Evolutionary conservation across 2,797 vertebrate species (phyloP).

Genomic region (Clarias platycephalus): DNA sequence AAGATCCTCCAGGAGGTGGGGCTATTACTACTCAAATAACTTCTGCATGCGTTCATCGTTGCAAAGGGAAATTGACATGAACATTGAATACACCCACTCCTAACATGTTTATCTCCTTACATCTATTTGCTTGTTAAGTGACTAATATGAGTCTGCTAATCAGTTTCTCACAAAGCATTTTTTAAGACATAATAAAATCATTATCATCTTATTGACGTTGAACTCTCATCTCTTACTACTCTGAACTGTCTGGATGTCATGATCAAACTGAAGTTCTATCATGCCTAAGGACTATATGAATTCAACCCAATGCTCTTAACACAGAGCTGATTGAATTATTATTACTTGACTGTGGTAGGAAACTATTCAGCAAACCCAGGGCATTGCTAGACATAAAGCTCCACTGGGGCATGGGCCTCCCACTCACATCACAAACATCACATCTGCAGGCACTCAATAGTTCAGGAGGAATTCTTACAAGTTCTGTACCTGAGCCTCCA

Average conservation of each 20-base stretch:
- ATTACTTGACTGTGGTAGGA: not conserved
- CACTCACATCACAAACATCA: too few relatives aligned
- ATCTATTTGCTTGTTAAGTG: not conserved
- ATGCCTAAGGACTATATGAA: not conserved
- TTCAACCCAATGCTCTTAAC: not conserved
- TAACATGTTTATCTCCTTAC: not conserved
- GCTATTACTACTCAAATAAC: not conserved
- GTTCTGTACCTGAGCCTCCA: too few relatives aligned
- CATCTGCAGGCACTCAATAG: too few relatives aligned
- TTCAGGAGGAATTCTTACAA: too few relatives aligned
- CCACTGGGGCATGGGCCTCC: too few relatives aligned
- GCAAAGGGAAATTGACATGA: not conserved
- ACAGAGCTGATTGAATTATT: not conserved
- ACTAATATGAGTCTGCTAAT: not conserved
- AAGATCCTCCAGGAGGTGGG: constrained; percentile 17
- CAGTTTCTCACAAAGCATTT: not conserved
- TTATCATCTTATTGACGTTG: not conserved
- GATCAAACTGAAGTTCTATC: not conserved
- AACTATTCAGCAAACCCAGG: not conserved
- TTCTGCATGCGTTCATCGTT: not conserved
- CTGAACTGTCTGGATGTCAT: not conserved
- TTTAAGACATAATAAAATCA: not conserved
- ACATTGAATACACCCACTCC: not conserved
- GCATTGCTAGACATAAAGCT: too few relatives aligned
- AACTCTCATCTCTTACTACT: not conserved